Base-by-base conservation (phyloP, 2,797 vertebrate species). In the Trachurus trachurus region DNA sequence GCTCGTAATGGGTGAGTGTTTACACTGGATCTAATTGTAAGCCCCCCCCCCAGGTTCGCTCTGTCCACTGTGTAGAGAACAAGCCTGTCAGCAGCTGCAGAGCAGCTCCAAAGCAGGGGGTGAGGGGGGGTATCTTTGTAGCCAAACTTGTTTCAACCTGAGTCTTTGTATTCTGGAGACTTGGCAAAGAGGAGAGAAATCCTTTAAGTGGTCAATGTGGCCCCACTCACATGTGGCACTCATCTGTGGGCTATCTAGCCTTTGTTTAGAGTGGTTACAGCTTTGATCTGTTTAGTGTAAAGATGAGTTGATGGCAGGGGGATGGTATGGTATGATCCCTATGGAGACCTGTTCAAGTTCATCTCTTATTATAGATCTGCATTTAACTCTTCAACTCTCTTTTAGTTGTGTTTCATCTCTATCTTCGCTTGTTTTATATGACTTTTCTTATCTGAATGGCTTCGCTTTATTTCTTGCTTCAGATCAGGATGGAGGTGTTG, bases 221-320 rank as follows among this genome's bases (percentile, higher is more conserved):
- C 84, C 81, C 70, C 81, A 60, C 74, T 80, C 88, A 91, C 94
- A 95, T 94, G 92, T 95, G 94, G 91, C 77, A 66, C 82, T 94
- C 93, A 92, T 94, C 91, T 93, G 93, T 82, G 81, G 80, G 69
- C 76, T 64, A 84, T 88, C 78, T 65, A 9, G 77, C 76, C 78
- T 86, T 89, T 94, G 92, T 94, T 92, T 87, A 76, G 84, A 90
- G 81, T 77, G 70, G 71, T 74, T 78, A 31, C 63, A 78, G 84
- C 93, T 94, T 93, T 90, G 88, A 86, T 92, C 87, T 85, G 74
- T 80, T 74, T 76, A 71, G 67, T 71, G 74, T 81, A 78, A 86
- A 89, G 86, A 84, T 83, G 77, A 66, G 74, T n/a, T 47, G 78
- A 77, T 82, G 52, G 73, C 45, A 78, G 64, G 57, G 59, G 42